phyloP scores from a whole-genome alignment of 2,888 invertebrate species.

The Malacosoma neustria region DNA sequence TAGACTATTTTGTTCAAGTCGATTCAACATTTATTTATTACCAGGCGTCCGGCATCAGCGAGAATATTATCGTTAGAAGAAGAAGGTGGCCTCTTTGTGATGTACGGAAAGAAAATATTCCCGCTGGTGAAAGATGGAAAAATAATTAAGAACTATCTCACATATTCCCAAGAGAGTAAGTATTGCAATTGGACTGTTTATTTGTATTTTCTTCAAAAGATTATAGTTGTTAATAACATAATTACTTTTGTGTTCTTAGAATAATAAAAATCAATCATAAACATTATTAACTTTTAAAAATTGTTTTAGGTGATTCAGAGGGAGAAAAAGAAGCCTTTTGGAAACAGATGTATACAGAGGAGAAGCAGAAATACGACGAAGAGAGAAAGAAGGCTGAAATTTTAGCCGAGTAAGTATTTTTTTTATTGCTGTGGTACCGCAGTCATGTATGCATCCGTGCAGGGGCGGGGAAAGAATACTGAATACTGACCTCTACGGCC shows the following conservation, averaged over 20 bases:
- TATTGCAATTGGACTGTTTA: too few relatives aligned
- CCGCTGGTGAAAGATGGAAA: slow-evolving; percentile 48
- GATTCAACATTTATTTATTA: too few relatives aligned
- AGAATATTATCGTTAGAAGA: slow-evolving; percentile 44
- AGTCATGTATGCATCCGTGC: too few relatives aligned
- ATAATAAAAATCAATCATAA: too few relatives aligned
- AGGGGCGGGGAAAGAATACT: too few relatives aligned
- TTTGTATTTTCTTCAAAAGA: too few relatives aligned
- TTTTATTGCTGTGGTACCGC: too few relatives aligned
- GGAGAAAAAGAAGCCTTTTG: slow-evolving; percentile 39
- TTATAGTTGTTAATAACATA: too few relatives aligned
- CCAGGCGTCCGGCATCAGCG: slow-evolving; percentile 46
- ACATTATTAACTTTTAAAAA: too few relatives aligned
- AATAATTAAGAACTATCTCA: slow-evolving; percentile 35
- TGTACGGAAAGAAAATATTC: slow-evolving; percentile 46
- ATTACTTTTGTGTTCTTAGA: too few relatives aligned
- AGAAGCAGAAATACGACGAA: slow-evolving; percentile 37
- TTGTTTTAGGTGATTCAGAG: slow-evolving; percentile 39
- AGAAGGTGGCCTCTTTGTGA: slow-evolving; percentile 48
- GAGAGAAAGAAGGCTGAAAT: slow-evolving; percentile 39
- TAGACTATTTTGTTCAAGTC: too few relatives aligned
- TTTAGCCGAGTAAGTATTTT: slow-evolving; percentile 32
- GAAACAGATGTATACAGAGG: slow-evolving; percentile 52
- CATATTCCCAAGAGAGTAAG: slow-evolving; percentile 37
- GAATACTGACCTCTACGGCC: too few relatives aligned